These are phyloP conservation scores for Antheraea pernyi DNA, from an alignment of 1,140 invertebrate species.

Conservation along the genomic window DNA sequence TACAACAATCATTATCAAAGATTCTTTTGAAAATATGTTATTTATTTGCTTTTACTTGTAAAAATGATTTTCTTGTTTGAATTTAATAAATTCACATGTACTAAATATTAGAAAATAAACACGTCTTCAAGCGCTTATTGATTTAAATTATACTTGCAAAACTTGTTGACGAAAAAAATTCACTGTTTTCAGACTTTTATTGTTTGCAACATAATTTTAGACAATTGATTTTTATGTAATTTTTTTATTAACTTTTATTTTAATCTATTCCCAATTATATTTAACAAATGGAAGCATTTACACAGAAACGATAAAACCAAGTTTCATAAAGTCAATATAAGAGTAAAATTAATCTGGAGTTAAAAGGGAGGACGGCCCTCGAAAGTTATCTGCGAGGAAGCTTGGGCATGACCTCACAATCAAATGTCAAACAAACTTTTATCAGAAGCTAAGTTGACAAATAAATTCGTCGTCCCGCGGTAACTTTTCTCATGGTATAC, in stretches of 20 bases:
- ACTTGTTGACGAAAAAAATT: no score
- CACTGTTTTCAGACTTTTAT: no score
- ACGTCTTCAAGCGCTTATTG: no score
- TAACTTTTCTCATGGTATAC: conserved; percentile 64
- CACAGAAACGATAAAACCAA: conserved; percentile 32
- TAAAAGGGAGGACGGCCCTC: conserved; percentile 38
- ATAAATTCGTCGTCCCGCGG: conserved; percentile 56
- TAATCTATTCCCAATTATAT: not conserved
- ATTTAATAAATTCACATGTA: no score
- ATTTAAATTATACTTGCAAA: no score
- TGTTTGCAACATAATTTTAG: no score
- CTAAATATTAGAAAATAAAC: no score
- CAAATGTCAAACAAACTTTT: conserved; percentile 73
- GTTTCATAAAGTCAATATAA: conserved; percentile 38
- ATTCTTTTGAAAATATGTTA: no score
- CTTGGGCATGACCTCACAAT: conserved; percentile 60
- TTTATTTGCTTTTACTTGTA: no score
- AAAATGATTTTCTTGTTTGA: no score
- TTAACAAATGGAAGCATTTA: conserved; percentile 9
- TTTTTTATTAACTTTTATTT: not conserved
- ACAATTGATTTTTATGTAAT: not conserved
- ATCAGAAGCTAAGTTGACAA: conserved; percentile 71
- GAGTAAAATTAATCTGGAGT: conserved; percentile 53
- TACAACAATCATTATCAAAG: no score
- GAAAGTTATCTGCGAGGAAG: conserved; percentile 54